phyloP scores from a whole-genome alignment of 2,888 invertebrate species.

The Heliconius hortense region DNA sequence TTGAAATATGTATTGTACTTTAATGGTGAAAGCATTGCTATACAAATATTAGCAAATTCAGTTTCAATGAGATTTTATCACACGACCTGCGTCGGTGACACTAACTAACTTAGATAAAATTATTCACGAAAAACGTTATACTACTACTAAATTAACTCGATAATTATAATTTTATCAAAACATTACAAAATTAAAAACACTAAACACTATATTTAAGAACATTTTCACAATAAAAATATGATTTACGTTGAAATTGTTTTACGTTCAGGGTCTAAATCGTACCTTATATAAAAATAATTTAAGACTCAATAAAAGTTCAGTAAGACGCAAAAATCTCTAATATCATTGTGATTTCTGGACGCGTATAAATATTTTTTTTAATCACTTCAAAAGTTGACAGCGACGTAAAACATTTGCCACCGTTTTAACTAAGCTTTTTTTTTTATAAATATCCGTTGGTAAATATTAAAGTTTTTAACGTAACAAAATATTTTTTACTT shows the following conservation, averaged over 20 bases:
- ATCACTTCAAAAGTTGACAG: slow-evolving; percentile 9
- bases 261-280: background rate
- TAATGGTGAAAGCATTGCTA: background rate
- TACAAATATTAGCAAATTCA: background rate
- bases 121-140: background rate
- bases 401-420: background rate
- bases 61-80: background rate
- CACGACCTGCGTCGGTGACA: background rate
- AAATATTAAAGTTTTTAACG: slow-evolving; percentile 4
- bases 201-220: slow-evolving; percentile 2
- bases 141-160: slow-evolving; percentile 1
- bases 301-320: slow-evolving; percentile 22
- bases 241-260: slow-evolving; percentile 1
- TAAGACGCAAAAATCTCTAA: slow-evolving; percentile 14
- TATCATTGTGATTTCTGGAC: slow-evolving; percentile 4
- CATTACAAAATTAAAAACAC: slow-evolving; percentile 16
- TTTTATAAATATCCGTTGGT: background rate
- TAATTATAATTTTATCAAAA: slow-evolving; percentile 8
- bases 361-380: slow-evolving; percentile 20
- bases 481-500: slow-evolving; percentile 12
- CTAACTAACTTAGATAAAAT: background rate
- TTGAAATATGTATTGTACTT: background rate
- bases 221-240: slow-evolving; percentile 2
- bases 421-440: background rate
- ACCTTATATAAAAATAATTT: slow-evolving; percentile 9